Evolutionary conservation across 2,888 invertebrate species (phyloP).

Genomic region (Noctua janthe): DNA sequence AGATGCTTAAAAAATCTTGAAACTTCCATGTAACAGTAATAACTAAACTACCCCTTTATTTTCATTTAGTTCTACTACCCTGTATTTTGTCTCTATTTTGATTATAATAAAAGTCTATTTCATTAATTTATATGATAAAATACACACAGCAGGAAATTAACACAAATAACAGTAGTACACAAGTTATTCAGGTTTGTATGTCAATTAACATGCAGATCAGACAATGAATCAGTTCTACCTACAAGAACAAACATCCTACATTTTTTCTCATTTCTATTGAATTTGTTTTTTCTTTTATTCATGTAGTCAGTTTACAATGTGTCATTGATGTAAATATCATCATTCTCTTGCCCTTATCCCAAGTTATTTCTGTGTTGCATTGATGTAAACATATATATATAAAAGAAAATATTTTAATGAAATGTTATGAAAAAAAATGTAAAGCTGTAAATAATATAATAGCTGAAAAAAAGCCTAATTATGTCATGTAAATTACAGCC

Average conservation of each 20-base stretch:
- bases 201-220: constrained; percentile 60
- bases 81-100: neutral
- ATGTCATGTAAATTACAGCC: neutral
- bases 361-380: neutral
- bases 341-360: too few species aligned
- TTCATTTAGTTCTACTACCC: neutral
- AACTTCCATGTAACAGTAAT: neutral
- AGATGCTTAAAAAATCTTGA: neutral
- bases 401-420: neutral
- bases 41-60: constrained; percentile 19
- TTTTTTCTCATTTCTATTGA: neutral
- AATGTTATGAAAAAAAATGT: neutral
- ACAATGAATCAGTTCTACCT: constrained; percentile 43
- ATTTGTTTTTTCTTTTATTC: neutral
- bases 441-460: neutral
- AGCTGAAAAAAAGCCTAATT: neutral
- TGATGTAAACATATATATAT: neutral
- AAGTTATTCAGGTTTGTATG: constrained; percentile 66
- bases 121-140: constrained; percentile 4
- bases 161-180: constrained; percentile 59
- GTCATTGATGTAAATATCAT: neutral
- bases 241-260: constrained; percentile 29
- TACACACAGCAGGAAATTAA: constrained; percentile 33
- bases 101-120: neutral
- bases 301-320: neutral